phyloP scores from a whole-genome alignment of 2,797 vertebrate genomes.

The Mormyrus hasselquistii region DNA sequence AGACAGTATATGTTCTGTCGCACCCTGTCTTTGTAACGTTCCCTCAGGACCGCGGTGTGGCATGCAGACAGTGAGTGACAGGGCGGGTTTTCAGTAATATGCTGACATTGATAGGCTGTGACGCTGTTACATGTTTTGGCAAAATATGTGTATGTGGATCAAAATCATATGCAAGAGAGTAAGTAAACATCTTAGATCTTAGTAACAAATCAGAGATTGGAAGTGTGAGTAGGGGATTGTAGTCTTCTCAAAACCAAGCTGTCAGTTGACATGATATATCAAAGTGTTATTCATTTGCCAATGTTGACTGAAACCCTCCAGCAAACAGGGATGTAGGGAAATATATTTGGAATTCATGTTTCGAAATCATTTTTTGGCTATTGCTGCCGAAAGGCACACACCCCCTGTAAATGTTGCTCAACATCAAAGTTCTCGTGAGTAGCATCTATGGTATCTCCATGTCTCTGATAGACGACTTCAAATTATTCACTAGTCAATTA shows the following conservation, averaged over 20 bases:
- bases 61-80: background rate
- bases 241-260: background rate
- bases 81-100: background rate
- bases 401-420: background rate
- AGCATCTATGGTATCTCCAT: background rate
- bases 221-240: background rate
- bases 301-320: background rate
- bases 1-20: background rate
- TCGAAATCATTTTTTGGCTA: background rate
- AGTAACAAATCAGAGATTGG: background rate
- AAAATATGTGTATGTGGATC: background rate
- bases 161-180: background rate
- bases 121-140: background rate
- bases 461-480: background rate
- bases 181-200: background rate
- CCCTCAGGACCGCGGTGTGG: background rate
- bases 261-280: background rate
- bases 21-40: background rate
- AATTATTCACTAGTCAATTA: background rate
- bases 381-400: background rate
- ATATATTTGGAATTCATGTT: slow-evolving; percentile 4
- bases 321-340: background rate
- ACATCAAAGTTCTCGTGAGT: background rate
- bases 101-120: background rate
- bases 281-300: background rate